phyloP scores from a whole-genome alignment of 2,113 vertebrate genomes.

The Microcebus griseorufus region DNA sequence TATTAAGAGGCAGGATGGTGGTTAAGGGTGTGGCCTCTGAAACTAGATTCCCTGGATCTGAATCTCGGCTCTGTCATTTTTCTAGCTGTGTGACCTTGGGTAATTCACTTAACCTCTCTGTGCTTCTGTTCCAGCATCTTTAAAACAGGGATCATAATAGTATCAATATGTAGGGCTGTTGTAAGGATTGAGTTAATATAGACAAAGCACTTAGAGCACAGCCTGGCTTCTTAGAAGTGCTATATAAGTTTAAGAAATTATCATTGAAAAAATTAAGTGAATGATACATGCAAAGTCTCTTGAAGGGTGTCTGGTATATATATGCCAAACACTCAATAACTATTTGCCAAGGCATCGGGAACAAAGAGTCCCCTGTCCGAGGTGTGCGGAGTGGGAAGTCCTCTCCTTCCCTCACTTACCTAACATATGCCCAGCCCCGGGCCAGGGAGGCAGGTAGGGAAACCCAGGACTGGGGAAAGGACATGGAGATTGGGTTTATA shows the following conservation, averaged over 20 bases:
- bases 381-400: neutral
- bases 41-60: neutral
- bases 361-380: neutral
- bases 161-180: neutral
- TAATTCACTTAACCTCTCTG: neutral
- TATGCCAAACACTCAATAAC: neutral
- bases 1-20: neutral
- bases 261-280: neutral
- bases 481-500: neutral
- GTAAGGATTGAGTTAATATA: neutral
- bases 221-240: neutral
- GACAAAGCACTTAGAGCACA: neutral
- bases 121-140: neutral
- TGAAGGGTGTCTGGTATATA: neutral
- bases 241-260: neutral
- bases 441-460: neutral
- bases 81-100: neutral
- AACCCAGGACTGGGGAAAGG: neutral
- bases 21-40: neutral
- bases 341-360: neutral
- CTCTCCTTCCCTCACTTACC: neutral
- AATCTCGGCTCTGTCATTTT: conserved; percentile 1
- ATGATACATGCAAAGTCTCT: neutral
- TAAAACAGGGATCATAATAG: neutral
- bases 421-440: neutral